phyloP scores from a whole-genome alignment of 2,888 invertebrate species.

The Platypus cylindrus region DNA sequence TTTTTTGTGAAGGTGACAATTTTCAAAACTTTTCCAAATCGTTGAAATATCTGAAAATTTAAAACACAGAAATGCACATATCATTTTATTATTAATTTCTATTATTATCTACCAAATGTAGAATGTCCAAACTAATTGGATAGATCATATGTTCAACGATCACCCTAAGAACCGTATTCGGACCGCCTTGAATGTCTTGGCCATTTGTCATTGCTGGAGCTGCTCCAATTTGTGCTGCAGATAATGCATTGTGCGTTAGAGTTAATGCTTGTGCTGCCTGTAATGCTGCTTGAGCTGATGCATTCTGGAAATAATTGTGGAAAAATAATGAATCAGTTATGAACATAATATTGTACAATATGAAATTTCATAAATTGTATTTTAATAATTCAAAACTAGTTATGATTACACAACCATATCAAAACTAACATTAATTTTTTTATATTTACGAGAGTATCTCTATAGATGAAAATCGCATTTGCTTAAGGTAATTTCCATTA shows the following conservation, averaged over 20 bases:
- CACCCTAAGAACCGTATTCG: constrained; percentile 92
- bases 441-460: no score
- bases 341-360: no score
- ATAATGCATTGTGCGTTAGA: constrained; percentile 47
- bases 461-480: no score
- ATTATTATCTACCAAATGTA: constrained; percentile 73
- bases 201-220: constrained; percentile 37
- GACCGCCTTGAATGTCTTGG: constrained; percentile 74
- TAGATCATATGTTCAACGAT: constrained; percentile 99
- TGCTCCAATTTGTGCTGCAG: constrained; percentile 48
- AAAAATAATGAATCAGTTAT: constrained; percentile 32
- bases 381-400: no score
- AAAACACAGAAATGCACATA: no score
- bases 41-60: constrained; percentile 93
- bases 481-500: no score
- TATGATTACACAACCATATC: no score
- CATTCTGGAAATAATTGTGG: no score
- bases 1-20: constrained; percentile 99
- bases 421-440: no score
- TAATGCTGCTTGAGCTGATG: constrained; percentile 73
- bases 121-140: constrained; percentile 93
- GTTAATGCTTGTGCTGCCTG: constrained; percentile 73
- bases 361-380: no score
- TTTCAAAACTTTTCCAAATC: constrained; percentile 97
- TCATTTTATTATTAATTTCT: no score